phyloP scores from a whole-genome alignment of 2,113 vertebrate genomes.

The Eolophus roseicapilla region DNA sequence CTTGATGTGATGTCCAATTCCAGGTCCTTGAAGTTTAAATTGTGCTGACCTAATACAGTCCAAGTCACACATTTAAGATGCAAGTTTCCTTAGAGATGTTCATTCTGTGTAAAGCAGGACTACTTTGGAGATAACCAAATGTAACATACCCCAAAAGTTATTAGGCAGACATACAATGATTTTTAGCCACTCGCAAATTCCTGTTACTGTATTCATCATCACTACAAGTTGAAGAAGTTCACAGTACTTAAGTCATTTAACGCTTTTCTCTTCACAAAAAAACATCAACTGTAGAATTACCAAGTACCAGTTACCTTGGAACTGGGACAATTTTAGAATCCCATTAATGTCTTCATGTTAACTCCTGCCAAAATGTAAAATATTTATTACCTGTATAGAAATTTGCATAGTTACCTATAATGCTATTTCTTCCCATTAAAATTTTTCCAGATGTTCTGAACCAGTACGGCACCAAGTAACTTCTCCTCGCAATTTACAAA shows the following conservation, averaged over 20 bases:
- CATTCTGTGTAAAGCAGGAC: constrained; percentile 45
- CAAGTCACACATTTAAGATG: constrained; percentile 48
- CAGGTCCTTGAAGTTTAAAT: constrained; percentile 54
- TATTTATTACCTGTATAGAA: constrained; percentile 64
- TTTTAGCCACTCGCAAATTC: constrained; percentile 34
- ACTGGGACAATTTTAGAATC: constrained; percentile 43
- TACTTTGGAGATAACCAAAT: constrained; percentile 55
- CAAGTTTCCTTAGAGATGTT: constrained; percentile 46
- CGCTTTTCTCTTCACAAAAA: constrained; percentile 12
- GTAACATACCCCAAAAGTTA: constrained; percentile 33
- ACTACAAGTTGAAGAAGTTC: constrained; percentile 1
- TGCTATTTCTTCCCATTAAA: constrained; percentile 26
- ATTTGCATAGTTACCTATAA: constrained; percentile 69
- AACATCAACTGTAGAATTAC: neutral
- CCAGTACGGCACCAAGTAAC: neutral
- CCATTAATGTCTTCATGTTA: constrained; percentile 33
- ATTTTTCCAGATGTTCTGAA: constrained; percentile 42
- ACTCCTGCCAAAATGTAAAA: neutral
- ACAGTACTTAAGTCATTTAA: neutral
- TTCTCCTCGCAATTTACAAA: constrained; percentile 2
- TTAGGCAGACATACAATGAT: constrained; percentile 32
- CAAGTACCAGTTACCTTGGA: constrained; percentile 7
- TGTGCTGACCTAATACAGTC: constrained; percentile 57
- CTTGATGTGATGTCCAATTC: constrained; percentile 56
- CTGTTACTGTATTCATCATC: constrained; percentile 12